phyloP scores from a whole-genome alignment of 2,888 invertebrate genomes.

The Heliconius erato region DNA sequence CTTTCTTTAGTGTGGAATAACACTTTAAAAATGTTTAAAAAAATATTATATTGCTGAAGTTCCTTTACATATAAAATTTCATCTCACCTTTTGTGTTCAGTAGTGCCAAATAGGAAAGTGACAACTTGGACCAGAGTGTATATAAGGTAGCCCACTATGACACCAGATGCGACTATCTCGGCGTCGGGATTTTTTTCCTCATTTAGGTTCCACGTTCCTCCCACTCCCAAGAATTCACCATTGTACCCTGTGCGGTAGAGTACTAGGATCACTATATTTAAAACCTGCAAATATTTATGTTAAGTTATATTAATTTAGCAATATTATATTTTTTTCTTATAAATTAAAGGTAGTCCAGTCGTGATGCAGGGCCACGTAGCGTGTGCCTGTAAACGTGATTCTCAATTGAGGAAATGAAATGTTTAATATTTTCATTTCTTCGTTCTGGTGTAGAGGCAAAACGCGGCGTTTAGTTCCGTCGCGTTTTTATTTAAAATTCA shows the following conservation, averaged over 20 bases:
- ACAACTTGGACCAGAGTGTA: conserved; percentile 92
- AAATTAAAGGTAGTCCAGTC: too few species aligned
- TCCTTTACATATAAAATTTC: background rate
- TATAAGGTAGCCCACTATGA: conserved; percentile 94
- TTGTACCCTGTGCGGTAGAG: conserved; percentile 93
- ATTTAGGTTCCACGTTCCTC: conserved; percentile 95
- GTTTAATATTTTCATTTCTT: background rate
- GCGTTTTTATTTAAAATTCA: too few species aligned
- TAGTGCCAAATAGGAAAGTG: conserved; percentile 91
- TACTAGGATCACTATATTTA: conserved; percentile 92
- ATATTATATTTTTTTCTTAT: background rate
- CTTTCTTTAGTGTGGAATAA: too few species aligned
- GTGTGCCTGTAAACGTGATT: background rate
- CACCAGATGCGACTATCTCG: conserved; percentile 95
- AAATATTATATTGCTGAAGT: background rate
- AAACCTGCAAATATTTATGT: conserved; percentile 84
- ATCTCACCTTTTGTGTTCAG: conserved; percentile 90
- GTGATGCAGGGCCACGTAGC: background rate
- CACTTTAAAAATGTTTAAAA: too few species aligned
- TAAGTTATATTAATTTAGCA: background rate
- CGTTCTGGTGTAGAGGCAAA: background rate
- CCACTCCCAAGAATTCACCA: conserved; percentile 94
- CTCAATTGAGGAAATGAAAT: background rate
- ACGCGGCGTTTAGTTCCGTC: background rate
- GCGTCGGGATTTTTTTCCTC: conserved; percentile 95